Conservation (phyloP, 2,797 vertebrate species). For the Xiphorhynchus erythropygius region DNA sequence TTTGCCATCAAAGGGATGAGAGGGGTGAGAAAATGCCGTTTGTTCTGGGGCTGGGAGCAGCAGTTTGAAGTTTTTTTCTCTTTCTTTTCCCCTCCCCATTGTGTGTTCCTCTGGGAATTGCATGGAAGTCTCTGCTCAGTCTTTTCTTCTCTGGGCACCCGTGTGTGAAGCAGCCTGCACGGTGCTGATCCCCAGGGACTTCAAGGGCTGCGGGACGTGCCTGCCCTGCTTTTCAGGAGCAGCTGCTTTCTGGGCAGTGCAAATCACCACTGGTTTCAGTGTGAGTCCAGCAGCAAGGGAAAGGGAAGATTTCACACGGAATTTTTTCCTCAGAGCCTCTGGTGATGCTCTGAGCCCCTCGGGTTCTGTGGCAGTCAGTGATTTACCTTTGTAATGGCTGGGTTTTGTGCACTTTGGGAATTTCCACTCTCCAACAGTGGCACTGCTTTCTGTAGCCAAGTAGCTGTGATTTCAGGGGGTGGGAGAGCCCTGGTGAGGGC, state of each 20-base stretch:
- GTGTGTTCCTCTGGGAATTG: background rate
- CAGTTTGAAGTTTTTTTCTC: background rate
- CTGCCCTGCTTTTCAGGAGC: background rate
- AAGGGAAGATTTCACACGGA: background rate
- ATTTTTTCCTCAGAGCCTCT: background rate
- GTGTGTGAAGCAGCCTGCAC: background rate
- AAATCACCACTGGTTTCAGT: background rate
- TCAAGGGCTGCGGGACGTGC: background rate
- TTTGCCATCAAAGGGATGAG: slow-evolving; percentile 57
- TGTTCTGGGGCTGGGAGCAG: slow-evolving; percentile 40
- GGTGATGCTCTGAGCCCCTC: background rate
- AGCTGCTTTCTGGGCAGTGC: background rate
- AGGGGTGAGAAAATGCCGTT: slow-evolving; percentile 50
- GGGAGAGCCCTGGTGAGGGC: rapidly evolving
- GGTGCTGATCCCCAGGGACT: background rate
- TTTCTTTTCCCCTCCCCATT: background rate
- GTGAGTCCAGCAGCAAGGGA: background rate
- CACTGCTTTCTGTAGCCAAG: background rate
- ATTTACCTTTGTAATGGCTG: background rate
- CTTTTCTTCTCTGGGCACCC: background rate
- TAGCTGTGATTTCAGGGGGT: background rate
- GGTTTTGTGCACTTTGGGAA: background rate
- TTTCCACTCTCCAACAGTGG: background rate
- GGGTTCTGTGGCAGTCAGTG: background rate
- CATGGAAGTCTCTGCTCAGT: background rate